phyloP scores from a whole-genome alignment of 2,113 vertebrate species.

The Tachycineta bicolor region DNA sequence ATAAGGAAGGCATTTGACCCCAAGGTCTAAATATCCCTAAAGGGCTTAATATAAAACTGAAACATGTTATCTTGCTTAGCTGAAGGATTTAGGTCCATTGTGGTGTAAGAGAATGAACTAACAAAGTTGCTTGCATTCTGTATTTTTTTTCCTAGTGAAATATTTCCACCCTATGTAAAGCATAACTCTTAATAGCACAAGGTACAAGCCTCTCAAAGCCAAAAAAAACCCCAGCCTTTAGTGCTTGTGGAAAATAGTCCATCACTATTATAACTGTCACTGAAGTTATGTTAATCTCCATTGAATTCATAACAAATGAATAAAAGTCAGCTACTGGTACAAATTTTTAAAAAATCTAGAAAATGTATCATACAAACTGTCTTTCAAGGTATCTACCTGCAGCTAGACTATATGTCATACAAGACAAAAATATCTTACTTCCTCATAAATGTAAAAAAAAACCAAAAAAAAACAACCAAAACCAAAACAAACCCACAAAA shows the following conservation, averaged over 20 bases:
- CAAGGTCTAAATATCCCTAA: background rate
- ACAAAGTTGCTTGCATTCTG: background rate
- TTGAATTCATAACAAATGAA: background rate
- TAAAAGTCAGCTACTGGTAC: background rate
- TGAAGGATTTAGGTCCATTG: background rate
- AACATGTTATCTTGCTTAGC: background rate
- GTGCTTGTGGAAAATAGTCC: background rate
- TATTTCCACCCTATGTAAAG: background rate
- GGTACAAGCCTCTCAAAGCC: background rate
- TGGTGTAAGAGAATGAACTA: background rate
- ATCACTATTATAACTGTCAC: background rate
- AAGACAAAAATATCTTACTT: background rate
- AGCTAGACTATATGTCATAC: background rate
- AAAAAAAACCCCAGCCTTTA: rapidly evolving
- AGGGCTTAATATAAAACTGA: background rate
- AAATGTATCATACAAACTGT: background rate
- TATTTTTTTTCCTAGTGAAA: background rate
- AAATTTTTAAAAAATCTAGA: background rate
- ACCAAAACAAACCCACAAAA: too few species aligned
- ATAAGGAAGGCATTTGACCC: background rate
- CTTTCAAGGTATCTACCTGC: background rate
- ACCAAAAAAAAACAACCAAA: too few species aligned
- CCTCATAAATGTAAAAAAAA: background rate
- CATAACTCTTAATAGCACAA: background rate
- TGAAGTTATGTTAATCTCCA: background rate